Base-by-base conservation (phyloP, 53 echinoderm and acorn worm genomes). In the Crossaster papposus region DNA sequence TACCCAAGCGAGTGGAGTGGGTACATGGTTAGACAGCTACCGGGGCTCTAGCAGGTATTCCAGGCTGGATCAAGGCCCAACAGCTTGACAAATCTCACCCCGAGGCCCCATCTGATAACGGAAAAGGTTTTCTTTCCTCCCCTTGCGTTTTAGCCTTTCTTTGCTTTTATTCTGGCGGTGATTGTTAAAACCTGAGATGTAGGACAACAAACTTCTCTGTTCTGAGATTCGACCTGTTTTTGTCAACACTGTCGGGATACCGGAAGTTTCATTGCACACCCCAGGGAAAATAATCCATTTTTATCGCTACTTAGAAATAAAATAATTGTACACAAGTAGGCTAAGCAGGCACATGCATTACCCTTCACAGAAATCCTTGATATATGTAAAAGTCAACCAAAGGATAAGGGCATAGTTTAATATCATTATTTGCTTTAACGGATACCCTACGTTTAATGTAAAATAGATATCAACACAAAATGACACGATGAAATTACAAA, bases 11-110 rank as follows among this genome's bases (percentile, higher is more conserved):
- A 81, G 62, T 58, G 32, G 54, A 30, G 30, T 4, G 81, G 81
- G 34, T 68, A 23, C 28, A 68, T 28, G 68, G 51, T 44, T 51
- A 44, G 26, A 50, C 11, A 32, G 78, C 23, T 51, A 35, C 50
- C 51, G 50, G 22, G 78, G n/a, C 26, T 51, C 14, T 44, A 24
- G 6, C 10, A 24, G 50, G 50, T 51, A 78, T 78, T 28, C 85
- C 85, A 12, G 72, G 72, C 33, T 17, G 54, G 73, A 85, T 85
- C 85, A 85, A 20, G 53, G 53, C 51, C 31, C 32, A 73, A 52
- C 85, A 85, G 85, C 72, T 85, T 85, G 85, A 72, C 85, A 85
- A 85, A 85, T 85, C 85, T 38, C 32, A 30, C 85, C 85, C 85
- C 72, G 32, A 73, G 85, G 85, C 72, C 50, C 52, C 26, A 72